Evolutionary conservation across 2,113 vertebrate genomes (phyloP).

Genomic region (Ciconia boyciana): DNA sequence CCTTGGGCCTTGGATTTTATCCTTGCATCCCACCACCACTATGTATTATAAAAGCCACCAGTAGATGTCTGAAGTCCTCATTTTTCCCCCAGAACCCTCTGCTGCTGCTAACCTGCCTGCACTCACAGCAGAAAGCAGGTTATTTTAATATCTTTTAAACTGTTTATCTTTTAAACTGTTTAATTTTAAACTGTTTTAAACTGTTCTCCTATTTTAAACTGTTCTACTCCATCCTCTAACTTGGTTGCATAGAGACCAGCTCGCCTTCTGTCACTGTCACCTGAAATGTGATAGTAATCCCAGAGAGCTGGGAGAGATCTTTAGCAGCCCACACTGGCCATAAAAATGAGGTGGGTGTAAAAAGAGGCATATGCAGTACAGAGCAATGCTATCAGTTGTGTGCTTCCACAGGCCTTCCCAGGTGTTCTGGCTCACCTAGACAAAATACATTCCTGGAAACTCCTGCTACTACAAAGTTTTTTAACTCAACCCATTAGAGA

Average conservation of each 20-base stretch:
- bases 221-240: neutral
- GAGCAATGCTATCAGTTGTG: neutral
- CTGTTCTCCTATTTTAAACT: neutral
- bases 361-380: neutral
- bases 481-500: neutral
- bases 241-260: neutral
- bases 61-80: neutral
- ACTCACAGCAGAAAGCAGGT: neutral
- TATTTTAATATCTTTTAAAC: neutral
- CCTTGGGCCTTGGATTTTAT: neutral
- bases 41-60: neutral
- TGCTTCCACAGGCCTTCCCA: neutral
- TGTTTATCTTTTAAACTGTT: neutral
- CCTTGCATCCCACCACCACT: neutral
- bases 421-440: neutral
- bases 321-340: neutral
- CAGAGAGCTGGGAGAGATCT: neutral
- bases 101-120: neutral
- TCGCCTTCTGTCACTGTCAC: neutral
- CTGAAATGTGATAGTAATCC: neutral
- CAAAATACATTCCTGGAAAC: neutral
- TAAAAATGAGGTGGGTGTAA: neutral
- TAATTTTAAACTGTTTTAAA: too few relatives aligned
- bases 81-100: neutral
- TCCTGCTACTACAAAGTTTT: fast-evolving